Base-by-base conservation (phyloP, 2,113 vertebrate species). In the Pachyramphus minor region DNA sequence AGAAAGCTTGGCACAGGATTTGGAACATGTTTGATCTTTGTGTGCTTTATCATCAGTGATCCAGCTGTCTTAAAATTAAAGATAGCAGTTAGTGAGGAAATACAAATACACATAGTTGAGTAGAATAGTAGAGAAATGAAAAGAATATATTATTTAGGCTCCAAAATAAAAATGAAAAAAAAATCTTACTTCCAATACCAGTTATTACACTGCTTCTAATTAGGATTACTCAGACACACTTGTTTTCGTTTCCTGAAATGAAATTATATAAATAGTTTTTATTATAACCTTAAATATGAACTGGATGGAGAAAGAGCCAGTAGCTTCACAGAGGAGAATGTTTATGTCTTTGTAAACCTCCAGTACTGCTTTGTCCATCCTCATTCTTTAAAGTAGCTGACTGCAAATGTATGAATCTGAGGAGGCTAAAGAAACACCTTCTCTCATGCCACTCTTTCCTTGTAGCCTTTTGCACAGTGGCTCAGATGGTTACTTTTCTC, bases 61-160 rank as follows among this genome's bases (percentile, higher is more conserved):
- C 60, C 68, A 86, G 64, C 68, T 95, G 78, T 90, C 94, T 88
- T 93, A 86, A 91, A 87, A 93, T 87, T 86, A 85, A 90, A 89
- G 79, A 42, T 74, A 74, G 56, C 85, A 75, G 92, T 94, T 96
- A 90, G 60, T 72, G 64, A 93, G 52, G 28, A 94, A 93, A 80
- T 90, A 85, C 12, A 71, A 86, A 75, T 81, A 68, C 28, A 60
- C 8, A 23, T 85, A 79, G 53, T n/a, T 90, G 71, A 88, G 47
- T 33, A 75, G 68, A 69, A 49, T 84, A 78, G 64, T 22, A 84
- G 31, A 86, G 47, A 86, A 94, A 88, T 67, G 6, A 67, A 88
- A 96, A 68, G 37, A 79, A 91, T 84, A 66, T 25, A 30, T 90
- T 71, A 84, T 91, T 87, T 60, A 49, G 33, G 33, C 68, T 93